Percentiles rank a stretch among this genome's conserved stretches.
phyloP scores from a whole-genome alignment of 2,888 invertebrate species.

The Sturmia bella region DNA sequence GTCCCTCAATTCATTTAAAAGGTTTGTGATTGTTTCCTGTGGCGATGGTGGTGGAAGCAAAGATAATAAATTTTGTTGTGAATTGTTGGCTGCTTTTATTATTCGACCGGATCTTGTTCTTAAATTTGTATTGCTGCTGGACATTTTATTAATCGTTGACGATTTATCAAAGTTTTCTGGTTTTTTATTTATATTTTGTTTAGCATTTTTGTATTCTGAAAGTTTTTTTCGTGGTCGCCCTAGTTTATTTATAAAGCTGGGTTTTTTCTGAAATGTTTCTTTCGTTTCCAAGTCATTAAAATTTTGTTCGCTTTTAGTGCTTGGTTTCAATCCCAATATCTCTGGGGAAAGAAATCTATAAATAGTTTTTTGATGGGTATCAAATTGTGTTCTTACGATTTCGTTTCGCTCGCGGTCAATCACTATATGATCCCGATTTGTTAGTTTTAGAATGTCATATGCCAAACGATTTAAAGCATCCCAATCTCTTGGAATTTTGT shows the following conservation, averaged over 20 bases:
- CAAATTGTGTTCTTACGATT: conserved; percentile 76
- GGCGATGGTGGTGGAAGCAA: conserved; percentile 50
- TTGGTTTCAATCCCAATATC: conserved; percentile 73
- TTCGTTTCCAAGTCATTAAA: conserved; percentile 17
- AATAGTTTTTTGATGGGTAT: conserved; percentile 77
- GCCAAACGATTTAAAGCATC: conserved; percentile 78
- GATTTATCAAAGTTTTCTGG: conserved; percentile 28
- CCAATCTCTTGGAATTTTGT: conserved; percentile 64
- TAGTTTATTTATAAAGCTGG: conserved; percentile 67
- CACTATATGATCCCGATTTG: conserved; percentile 78
- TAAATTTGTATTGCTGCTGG: conserved; percentile 8
- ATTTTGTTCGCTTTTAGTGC: background rate
- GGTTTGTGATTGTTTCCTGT: conserved; percentile 72
- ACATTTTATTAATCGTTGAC: background rate
- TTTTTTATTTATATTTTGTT: conserved; percentile 50
- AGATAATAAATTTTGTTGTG: conserved; percentile 12
- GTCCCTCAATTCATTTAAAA: conserved; percentile 74
- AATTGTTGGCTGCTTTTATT: conserved; percentile 16
- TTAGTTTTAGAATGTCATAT: conserved; percentile 76
- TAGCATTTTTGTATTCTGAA: conserved; percentile 9
- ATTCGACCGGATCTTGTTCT: conserved; percentile 62
- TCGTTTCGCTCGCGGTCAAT: conserved; percentile 80
- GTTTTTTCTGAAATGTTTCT: background rate
- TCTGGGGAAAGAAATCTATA: conserved; percentile 78
- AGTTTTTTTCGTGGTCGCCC: conserved; percentile 74